Percentiles rank a stretch among this genome's conserved stretches.
Conservation (phyloP, 2,113 vertebrate genomes). For the Rhegmatorhina hoffmannsi region DNA sequence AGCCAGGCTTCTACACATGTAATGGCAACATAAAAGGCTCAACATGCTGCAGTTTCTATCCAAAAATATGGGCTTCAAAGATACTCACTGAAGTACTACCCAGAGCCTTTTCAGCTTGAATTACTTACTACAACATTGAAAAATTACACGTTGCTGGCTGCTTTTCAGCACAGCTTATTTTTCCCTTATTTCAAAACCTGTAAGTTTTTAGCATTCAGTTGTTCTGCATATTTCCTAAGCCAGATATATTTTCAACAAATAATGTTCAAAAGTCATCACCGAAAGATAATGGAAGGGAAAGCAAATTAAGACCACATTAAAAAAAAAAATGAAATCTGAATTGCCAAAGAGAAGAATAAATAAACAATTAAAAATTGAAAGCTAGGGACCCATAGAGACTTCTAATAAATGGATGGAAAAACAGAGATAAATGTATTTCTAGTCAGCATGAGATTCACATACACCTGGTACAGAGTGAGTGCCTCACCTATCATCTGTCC, state of each 20-base stretch:
- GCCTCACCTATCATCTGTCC: background rate
- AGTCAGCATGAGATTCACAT: background rate
- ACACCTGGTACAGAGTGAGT: background rate
- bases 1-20: background rate
- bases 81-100: background rate
- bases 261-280: background rate
- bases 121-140: background rate
- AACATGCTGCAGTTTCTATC: background rate
- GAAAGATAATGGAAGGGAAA: background rate
- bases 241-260: background rate
- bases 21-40: background rate
- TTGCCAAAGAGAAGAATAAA: background rate
- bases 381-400: background rate
- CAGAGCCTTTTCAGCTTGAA: background rate
- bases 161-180: background rate
- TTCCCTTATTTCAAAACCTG: background rate
- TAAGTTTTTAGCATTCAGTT: background rate
- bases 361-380: background rate
- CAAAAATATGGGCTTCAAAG: background rate
- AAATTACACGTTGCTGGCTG: background rate
- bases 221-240: background rate
- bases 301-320: background rate
- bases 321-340: background rate
- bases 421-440: background rate
- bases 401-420: background rate